Evolutionary conservation across 1,140 invertebrate genomes (phyloP).

Genomic region (Pristionchus pacificus): DNA sequence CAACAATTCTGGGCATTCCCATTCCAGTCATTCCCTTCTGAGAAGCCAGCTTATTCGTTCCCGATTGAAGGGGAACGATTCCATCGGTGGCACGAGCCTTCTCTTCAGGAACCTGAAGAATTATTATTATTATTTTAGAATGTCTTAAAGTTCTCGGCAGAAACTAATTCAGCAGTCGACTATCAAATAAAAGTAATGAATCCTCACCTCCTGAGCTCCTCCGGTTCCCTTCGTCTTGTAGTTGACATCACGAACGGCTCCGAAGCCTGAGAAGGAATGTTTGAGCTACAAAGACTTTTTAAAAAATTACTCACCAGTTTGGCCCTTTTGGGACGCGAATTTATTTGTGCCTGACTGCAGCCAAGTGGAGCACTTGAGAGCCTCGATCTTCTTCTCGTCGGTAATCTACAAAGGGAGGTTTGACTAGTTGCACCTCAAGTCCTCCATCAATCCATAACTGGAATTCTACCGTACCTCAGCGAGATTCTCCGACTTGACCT

Average conservation of each 20-base stretch:
- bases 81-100: slow-evolving; percentile 57
- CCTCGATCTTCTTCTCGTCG: slow-evolving; percentile 53
- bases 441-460: neutral
- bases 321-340: slow-evolving; percentile 56
- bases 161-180: too few relatives aligned
- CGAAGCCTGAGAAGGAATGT: slow-evolving; percentile 42
- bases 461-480: slow-evolving; percentile 22
- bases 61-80: slow-evolving; percentile 52
- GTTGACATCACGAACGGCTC: slow-evolving; percentile 54
- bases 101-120: slow-evolving; percentile 48
- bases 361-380: slow-evolving; percentile 54
- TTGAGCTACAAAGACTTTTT: slow-evolving; percentile 9
- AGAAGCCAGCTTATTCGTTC: slow-evolving; percentile 42
- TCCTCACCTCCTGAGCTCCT: slow-evolving; percentile 46
- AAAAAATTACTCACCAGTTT: slow-evolving; percentile 36
- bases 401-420: slow-evolving; percentile 32
- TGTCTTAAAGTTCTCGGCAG: too few relatives aligned
- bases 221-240: slow-evolving; percentile 56
- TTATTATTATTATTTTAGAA: too few relatives aligned
- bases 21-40: slow-evolving; percentile 56
- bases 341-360: slow-evolving; percentile 58
- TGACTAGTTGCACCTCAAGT: neutral
- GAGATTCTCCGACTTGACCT: slow-evolving; percentile 54
- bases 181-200: too few relatives aligned
- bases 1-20: slow-evolving; percentile 57